Evolutionary conservation across 1,140 invertebrate genomes (phyloP).

Genomic region (Caenorhabditis remanei): DNA sequence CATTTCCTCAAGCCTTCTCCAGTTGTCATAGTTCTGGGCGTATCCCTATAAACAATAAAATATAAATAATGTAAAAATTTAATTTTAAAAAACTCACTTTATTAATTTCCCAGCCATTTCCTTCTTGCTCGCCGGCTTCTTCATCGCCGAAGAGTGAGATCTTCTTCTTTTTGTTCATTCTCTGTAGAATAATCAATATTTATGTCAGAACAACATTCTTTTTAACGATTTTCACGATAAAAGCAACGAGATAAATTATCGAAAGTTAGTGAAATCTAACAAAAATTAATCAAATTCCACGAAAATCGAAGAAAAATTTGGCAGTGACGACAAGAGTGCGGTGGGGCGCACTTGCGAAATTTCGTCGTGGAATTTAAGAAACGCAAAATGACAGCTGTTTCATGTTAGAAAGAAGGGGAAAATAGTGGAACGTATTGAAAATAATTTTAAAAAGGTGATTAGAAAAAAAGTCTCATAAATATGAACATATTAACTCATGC

Average conservation of each 20-base stretch:
- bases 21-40: conserved; percentile 86
- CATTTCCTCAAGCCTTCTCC: conserved; percentile 87
- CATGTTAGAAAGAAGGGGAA: no score
- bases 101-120: conserved; percentile 64
- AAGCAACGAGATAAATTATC: background rate
- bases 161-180: conserved; percentile 62
- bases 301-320: background rate
- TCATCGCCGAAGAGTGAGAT: conserved; percentile 59
- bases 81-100: conserved; percentile 64
- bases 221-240: background rate
- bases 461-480: no score
- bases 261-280: background rate
- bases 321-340: background rate
- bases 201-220: background rate
- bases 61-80: conserved; percentile 83
- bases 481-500: no score
- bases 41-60: conserved; percentile 81
- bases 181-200: background rate
- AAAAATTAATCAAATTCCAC: background rate
- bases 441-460: no score
- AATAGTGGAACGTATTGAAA: no score
- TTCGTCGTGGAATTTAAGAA: background rate
- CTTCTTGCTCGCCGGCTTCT: conserved; percentile 79
- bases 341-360: background rate
- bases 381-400: no score